A percentile compares a stretch with the other conserved stretches of the same genome.
Conservation (phyloP, 2,113 vertebrate genomes). For the Xenopus tropicalis region UCB_Xtro_10.0 CM004445.2:48239001-48239500, state of each 20-base stretch:
- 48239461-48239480: too few species aligned
- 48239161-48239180: slow-evolving; percentile 4
- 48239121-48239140: too few species aligned
- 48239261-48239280: neutral
- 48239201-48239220: slow-evolving; percentile 27
- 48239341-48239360: neutral
- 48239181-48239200: slow-evolving; percentile 15
- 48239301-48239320: slow-evolving; percentile 20
- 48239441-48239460: too few species aligned
- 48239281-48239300: neutral
- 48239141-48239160: neutral
- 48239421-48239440: too few species aligned
- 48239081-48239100: too few species aligned
- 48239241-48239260: neutral
- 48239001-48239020: too few species aligned
- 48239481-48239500: too few species aligned
- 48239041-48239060: too few species aligned
- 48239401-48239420: too few species aligned
- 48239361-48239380: neutral
- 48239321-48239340: slow-evolving; percentile 3
- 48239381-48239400: neutral
- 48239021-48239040: too few species aligned
- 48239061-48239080: too few species aligned
- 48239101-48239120: too few species aligned
- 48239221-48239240: slow-evolving; percentile 23